Evolutionary conservation across 2,113 vertebrate genomes (phyloP).

Genomic region (Myrmophylax atrothorax): DNA sequence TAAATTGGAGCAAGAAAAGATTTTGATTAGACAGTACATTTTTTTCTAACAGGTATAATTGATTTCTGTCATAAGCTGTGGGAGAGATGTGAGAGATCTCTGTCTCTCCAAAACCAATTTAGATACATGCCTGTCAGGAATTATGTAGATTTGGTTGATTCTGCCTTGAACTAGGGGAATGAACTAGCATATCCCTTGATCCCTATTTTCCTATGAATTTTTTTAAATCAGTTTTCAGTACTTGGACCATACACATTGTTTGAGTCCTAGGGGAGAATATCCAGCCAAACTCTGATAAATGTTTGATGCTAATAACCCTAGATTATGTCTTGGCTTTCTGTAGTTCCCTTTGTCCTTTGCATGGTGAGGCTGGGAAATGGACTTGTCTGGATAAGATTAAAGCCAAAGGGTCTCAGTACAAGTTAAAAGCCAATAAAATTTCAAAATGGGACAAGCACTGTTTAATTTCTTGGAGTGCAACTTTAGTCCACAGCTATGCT

Average conservation of each 20-base stretch:
- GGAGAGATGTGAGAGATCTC: background rate
- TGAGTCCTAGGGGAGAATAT: background rate
- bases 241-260: background rate
- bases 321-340: background rate
- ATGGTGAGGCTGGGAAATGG: background rate
- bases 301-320: background rate
- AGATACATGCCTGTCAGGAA: background rate
- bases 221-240: background rate
- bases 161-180: background rate
- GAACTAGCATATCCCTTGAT: background rate
- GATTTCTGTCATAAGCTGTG: background rate
- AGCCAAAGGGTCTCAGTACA: background rate
- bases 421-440: slow-evolving; percentile 34
- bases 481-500: slow-evolving; percentile 10
- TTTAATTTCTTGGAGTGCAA: slow-evolving; percentile 5
- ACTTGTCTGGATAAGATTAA: slow-evolving; percentile 12
- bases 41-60: background rate
- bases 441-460: background rate
- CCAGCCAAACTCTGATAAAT: slow-evolving; percentile 11
- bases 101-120: background rate
- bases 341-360: background rate
- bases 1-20: background rate
- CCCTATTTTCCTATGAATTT: background rate
- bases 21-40: background rate
- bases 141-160: background rate